Conservation (phyloP, 1,140 invertebrate species). For the Aphaenogaster ashmeadi region DNA sequence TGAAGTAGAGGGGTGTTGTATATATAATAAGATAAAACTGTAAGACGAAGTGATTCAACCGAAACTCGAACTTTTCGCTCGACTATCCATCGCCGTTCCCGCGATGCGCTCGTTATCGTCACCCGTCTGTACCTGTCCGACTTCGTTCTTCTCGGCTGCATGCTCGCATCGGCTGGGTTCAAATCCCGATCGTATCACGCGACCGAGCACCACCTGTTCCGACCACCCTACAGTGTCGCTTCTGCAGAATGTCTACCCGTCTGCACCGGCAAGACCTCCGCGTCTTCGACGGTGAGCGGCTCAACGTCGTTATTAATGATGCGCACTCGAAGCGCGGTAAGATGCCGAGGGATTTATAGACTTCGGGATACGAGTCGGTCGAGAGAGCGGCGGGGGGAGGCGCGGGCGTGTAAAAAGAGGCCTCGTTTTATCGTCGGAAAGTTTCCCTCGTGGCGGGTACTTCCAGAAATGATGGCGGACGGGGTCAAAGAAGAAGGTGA, state of each 20-base stretch:
- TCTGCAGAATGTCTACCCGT: neutral
- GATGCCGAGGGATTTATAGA: conserved; percentile 76
- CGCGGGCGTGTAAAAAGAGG: conserved; percentile 75
- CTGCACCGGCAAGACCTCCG: conserved; percentile 30
- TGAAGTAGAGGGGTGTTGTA: neutral
- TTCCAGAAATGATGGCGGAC: conserved; percentile 69
- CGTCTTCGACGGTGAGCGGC: conserved; percentile 59
- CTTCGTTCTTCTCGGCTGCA: conserved; percentile 22
- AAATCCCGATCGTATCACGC: conserved; percentile 23
- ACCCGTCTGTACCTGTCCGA: conserved; percentile 22
- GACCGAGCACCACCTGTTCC: conserved; percentile 37
- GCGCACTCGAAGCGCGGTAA: conserved; percentile 71
- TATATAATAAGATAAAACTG: conserved; percentile 1
- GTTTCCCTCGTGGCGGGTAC: conserved; percentile 71
- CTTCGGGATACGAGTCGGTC: conserved; percentile 60
- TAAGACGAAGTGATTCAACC: neutral
- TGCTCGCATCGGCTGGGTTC: neutral
- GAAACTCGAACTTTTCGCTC: neutral
- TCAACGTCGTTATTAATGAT: conserved; percentile 80
- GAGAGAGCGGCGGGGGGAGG: conserved; percentile 14
- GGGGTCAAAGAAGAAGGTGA: conserved; percentile 57
- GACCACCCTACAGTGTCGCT: neutral
- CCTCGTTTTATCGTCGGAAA: conserved; percentile 76
- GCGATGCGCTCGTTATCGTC: conserved; percentile 20
- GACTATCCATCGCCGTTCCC: neutral